Evolutionary conservation across 2,113 vertebrate species (phyloP), one percentile per base, ranked within the genome.

Genomic region (Engystomops pustulosus): DNA sequence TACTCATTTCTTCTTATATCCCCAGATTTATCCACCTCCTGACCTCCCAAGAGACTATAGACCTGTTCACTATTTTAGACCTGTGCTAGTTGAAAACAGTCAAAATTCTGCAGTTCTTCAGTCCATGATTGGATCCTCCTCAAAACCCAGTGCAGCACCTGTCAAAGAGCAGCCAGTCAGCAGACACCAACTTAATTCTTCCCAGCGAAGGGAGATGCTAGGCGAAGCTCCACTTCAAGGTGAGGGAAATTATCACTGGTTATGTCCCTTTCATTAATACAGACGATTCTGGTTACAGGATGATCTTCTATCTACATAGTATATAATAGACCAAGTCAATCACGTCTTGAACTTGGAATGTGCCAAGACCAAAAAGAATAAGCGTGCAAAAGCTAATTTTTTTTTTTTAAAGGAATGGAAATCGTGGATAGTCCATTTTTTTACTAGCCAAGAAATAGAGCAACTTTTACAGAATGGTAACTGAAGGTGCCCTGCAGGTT

Each of bases 11-110:
- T 47, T 74, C 20, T 34, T 15, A 38, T 53, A 71, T 25, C 71
- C 8, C 0, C 76, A 98, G 98, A 75, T 94, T 69, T 99, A 96
- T 69, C 93, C 91, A n/a, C 93, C 96, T 0, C 97, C 97, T 23
- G 60, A 85, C 20, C 89, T 98, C 74, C 98, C 97, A 23, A 89
- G 89, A 1, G 91, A 95, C 86, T 99, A 93, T 77, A 93, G 94
- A 1, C 97, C 98, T 0, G 90, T 98, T 18, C 97, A 95, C 88
- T 93, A 93, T 55, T 96, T 98, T 75, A 89, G 92, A 3, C 94
- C 96, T 0, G 86, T 92, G n/a, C 32, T 96, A 2, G 79, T 89
- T 17, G 76, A 91, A 1, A 89, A 89, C 0, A 81, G n/a, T 1
- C 92, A 93, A 51, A 98, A 93, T 72, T 83, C 86, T 0, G 86